phyloP scores from a whole-genome alignment of 2,797 vertebrate species.

The Acestrorhynchus altus region DNA sequence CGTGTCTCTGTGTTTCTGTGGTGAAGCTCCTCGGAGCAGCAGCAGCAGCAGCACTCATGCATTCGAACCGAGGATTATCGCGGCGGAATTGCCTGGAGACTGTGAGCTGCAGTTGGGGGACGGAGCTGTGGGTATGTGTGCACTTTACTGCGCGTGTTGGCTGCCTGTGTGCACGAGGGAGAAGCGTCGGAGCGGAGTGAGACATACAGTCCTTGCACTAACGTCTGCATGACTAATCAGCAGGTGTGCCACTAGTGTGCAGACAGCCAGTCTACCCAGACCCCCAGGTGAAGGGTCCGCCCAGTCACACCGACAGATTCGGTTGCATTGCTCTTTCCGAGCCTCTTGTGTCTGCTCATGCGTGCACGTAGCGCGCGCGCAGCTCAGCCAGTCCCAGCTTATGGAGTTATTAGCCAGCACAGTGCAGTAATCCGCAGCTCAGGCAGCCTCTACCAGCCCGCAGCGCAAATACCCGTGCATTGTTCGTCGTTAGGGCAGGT shows the following conservation, averaged over 20 bases:
- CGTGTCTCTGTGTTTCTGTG: too few relatives aligned
- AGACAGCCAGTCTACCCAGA: neutral
- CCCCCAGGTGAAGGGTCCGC: slow-evolving; percentile 36
- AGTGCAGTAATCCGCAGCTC: slow-evolving; percentile 46
- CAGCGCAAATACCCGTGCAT: slow-evolving; percentile 20
- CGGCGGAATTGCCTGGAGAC: slow-evolving; percentile 59
- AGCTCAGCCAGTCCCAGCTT: neutral
- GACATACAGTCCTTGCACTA: neutral
- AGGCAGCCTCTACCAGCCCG: slow-evolving; percentile 34
- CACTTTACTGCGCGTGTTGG: neutral
- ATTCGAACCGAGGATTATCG: slow-evolving; percentile 61
- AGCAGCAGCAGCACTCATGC: slow-evolving; percentile 50
- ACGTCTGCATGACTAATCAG: slow-evolving; percentile 26
- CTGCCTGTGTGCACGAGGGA: neutral
- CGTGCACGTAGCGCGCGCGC: neutral
- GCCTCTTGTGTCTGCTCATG: neutral
- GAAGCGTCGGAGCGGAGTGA: neutral
- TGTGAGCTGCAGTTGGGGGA: slow-evolving; percentile 80
- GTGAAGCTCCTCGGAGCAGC: neutral
- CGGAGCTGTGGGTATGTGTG: slow-evolving; percentile 80
- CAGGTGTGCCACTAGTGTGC: slow-evolving; percentile 23
- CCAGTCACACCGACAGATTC: neutral
- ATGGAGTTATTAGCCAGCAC: slow-evolving; percentile 24
- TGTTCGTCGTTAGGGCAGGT: slow-evolving; percentile 28
- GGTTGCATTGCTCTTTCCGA: neutral